Evolutionary conservation across 2,888 invertebrate species (phyloP).

Genomic region (Macrosoma leucophasiata): DNA sequence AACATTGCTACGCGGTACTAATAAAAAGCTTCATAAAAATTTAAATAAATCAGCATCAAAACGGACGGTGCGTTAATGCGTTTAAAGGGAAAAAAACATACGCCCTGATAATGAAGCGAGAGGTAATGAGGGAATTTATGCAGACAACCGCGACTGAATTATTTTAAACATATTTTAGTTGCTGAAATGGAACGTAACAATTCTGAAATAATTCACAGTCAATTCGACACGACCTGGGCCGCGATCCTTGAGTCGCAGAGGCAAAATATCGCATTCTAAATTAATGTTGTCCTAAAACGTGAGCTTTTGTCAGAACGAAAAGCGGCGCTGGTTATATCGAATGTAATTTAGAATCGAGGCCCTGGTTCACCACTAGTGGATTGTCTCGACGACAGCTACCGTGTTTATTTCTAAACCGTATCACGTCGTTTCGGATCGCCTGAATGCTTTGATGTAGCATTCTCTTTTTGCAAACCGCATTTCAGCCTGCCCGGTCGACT

Average conservation of each 20-base stretch:
- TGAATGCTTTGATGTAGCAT: slow-evolving; percentile 68
- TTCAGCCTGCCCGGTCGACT: slow-evolving; percentile 49
- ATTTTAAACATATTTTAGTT: slow-evolving; percentile 53
- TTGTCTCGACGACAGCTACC: slow-evolving; percentile 26
- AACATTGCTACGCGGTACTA: too few relatives aligned
- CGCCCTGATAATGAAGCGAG: slow-evolving; percentile 42
- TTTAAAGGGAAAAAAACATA: slow-evolving; percentile 16
- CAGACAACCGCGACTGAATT: slow-evolving; percentile 48
- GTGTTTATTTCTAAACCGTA: slow-evolving; percentile 65
- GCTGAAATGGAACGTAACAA: slow-evolving; percentile 57
- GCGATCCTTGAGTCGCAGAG: too few relatives aligned
- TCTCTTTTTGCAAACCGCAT: slow-evolving; percentile 70
- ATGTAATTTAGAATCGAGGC: too few relatives aligned
- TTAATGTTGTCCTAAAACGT: too few relatives aligned
- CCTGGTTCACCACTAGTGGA: neutral
- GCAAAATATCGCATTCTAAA: too few relatives aligned
- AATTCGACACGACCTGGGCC: slow-evolving; percentile 61
- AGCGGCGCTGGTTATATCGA: too few relatives aligned
- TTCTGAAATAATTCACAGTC: slow-evolving; percentile 63
- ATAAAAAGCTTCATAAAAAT: too few relatives aligned
- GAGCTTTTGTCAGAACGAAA: too few relatives aligned
- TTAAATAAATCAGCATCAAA: too few relatives aligned
- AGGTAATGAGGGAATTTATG: slow-evolving; percentile 57
- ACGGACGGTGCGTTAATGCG: too few relatives aligned
- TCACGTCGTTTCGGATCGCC: slow-evolving; percentile 64